Evolutionary conservation across 2,113 vertebrate species (phyloP), one percentile per base, ranked within the genome.

Genomic region (Laticauda laticaudata): DNA sequence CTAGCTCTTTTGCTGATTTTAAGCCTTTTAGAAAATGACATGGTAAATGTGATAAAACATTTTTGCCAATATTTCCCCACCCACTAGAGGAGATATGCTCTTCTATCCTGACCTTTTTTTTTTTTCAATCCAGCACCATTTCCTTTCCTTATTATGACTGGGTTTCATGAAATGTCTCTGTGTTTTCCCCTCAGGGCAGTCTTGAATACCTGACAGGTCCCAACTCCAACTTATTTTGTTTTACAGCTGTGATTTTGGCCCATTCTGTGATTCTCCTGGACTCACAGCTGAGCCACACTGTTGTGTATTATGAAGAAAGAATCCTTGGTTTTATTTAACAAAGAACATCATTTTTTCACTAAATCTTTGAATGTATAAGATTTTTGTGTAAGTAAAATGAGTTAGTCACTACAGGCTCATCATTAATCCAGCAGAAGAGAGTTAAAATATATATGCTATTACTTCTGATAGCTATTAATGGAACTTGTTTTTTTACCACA

Each of bases 301-400:
- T 75, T 92, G 43, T 86, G 55, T 54, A 91, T 95, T 43, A 34
- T 0, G 1, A 87, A 1, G 0, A 95, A 88, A 95, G 91, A 95
- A 92, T 94, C 90, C 2, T 0, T 51, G 92, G 59, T 88, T 95
- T 96, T 94, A 92, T 96, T 90, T 14, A 0, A 23, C 55, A 8
- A 94, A 39, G 26, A 57, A 39, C 75, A 81, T 39, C 12, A 34
- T 86, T 20, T 5, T 12, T 43, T 20, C 29, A 61, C 3, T 14
- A 87, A 23, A 89, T 75, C 81, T 88, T 88, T 93, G 93, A 26
- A 94, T 92, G 86, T 61, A 61, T 2, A 20, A 57, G 88, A 89
- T 45, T 51, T 95, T 0, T 93, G 92, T 93, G 87, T 2, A 0
- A 14, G 24, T 61, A 61, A 61, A 61, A 61, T 26, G 59, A 29